Conservation (phyloP, 2,797 vertebrate genomes). For the Propithecus deckenii region DNA sequence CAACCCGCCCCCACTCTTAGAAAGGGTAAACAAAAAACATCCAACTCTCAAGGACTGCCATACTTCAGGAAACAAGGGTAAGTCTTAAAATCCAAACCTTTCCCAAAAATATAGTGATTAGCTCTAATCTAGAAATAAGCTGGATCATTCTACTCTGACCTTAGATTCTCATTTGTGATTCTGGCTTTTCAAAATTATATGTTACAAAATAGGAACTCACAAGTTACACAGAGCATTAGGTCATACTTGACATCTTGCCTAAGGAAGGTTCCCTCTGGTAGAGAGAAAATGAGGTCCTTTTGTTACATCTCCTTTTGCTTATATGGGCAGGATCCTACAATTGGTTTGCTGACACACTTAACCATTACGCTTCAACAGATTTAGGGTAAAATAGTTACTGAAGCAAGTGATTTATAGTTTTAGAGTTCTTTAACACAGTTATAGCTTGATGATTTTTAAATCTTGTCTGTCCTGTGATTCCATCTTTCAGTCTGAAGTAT, state of each 20-base stretch:
- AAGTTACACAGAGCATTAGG: neutral
- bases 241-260: neutral
- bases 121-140: conserved; percentile 26
- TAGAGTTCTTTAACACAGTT: neutral
- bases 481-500: conserved; percentile 8
- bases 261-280: neutral
- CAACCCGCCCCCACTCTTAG: neutral
- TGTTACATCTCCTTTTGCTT: neutral
- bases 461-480: neutral
- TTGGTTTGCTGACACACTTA: neutral
- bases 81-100: neutral
- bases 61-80: neutral
- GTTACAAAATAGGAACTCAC: conserved; percentile 27
- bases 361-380: neutral
- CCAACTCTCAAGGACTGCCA: neutral
- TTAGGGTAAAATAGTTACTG: neutral
- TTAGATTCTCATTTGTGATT: conserved; percentile 5
- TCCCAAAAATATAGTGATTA: conserved; percentile 9
- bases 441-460: neutral
- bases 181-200: conserved; percentile 9
- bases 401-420: neutral
- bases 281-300: neutral
- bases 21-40: neutral
- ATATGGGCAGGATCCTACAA: neutral
- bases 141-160: neutral